phyloP scores from a whole-genome alignment of 2,888 invertebrate species.

The Calliphora vomitoria region DNA sequence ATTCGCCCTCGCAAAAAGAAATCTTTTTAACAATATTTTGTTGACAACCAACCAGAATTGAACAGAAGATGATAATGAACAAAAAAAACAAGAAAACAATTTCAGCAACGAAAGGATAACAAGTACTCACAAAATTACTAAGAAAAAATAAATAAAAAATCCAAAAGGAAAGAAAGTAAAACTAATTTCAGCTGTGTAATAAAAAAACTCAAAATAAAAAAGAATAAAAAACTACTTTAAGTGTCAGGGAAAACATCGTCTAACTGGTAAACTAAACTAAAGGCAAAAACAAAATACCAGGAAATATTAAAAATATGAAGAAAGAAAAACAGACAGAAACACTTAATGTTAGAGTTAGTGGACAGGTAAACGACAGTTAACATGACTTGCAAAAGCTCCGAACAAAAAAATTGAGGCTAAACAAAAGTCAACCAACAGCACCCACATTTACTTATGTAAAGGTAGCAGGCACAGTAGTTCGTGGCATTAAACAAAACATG shows the following conservation, averaged over 20 bases:
- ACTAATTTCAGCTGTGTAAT: background rate
- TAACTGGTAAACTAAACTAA: too few relatives aligned
- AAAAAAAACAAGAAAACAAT: constrained; percentile 24
- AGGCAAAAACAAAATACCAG: background rate
- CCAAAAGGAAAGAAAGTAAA: background rate
- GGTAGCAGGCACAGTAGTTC: too few relatives aligned
- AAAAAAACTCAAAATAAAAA: background rate
- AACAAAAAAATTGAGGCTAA: background rate
- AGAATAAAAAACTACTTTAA: background rate
- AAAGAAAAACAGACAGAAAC: background rate
- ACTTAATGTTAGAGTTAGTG: constrained; percentile 2
- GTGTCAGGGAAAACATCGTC: constrained; percentile 19
- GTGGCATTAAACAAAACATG: too few relatives aligned
- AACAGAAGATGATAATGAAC: background rate
- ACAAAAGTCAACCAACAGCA: background rate
- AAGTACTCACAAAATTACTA: background rate
- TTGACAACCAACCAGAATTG: constrained; percentile 31
- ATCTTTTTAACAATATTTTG: constrained; percentile 52
- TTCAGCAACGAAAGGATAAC: background rate
- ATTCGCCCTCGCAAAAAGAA: constrained; percentile 17
- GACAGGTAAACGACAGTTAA: background rate
- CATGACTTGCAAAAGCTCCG: constrained; percentile 3
- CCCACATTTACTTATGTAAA: background rate
- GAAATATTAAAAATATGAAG: constrained; percentile 9
- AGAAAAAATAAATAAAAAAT: background rate